Evolutionary conservation across 2,888 invertebrate genomes (phyloP).

Genomic region (Euphydryas editha): DNA sequence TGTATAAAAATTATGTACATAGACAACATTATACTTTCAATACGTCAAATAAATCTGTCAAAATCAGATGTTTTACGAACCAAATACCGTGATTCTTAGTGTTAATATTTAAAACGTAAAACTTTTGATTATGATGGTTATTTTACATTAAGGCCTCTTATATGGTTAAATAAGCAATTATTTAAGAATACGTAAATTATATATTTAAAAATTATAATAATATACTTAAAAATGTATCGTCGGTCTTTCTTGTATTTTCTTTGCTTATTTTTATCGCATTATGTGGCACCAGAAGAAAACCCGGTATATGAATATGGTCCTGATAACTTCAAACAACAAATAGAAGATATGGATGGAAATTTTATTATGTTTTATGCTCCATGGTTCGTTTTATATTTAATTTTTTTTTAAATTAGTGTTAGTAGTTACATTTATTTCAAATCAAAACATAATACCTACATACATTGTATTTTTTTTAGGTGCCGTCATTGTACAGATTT

Average conservation of each 20-base stretch:
- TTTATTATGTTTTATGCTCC: slow-evolving; percentile 92
- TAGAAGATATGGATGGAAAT: slow-evolving; percentile 86
- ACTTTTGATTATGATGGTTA: neutral
- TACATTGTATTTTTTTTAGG: slow-evolving; percentile 82
- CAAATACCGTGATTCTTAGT: neutral
- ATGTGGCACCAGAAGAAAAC: slow-evolving; percentile 87
- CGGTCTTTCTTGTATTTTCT: slow-evolving; percentile 43
- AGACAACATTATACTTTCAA: neutral
- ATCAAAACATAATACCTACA: too few relatives aligned
- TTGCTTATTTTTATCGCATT: slow-evolving; percentile 77
- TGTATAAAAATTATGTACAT: too few relatives aligned
- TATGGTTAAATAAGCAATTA: slow-evolving; percentile 1
- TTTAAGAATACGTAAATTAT: neutral
- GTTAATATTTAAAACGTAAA: neutral
- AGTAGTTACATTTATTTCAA: too few relatives aligned
- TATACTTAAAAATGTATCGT: slow-evolving; percentile 44
- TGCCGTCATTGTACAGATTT: slow-evolving; percentile 93
- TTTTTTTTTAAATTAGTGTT: neutral
- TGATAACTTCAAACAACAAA: slow-evolving; percentile 85
- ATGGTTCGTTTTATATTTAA: slow-evolving; percentile 83
- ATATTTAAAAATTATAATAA: too few relatives aligned
- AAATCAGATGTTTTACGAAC: slow-evolving; percentile 16
- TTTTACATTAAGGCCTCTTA: neutral
- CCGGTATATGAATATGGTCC: slow-evolving; percentile 82
- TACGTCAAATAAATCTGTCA: slow-evolving; percentile 9